A percentile compares a stretch with the other conserved stretches of the same genome.
Conservation (phyloP, 2,888 invertebrate species). For the Phalera bucephala region DNA sequence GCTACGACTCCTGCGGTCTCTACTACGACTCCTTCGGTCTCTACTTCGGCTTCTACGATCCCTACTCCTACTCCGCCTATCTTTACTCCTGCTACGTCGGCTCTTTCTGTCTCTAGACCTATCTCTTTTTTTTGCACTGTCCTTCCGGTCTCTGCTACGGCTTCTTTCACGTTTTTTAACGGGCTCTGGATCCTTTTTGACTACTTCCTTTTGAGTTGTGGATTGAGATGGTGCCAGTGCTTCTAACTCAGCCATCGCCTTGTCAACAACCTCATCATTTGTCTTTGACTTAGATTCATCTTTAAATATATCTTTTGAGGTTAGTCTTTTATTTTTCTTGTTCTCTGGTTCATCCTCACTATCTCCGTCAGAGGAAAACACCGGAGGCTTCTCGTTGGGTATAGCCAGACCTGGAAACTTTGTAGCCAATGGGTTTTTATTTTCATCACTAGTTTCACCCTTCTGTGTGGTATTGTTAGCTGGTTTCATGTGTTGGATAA, state of each 20-base stretch:
- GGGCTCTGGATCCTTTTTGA: slow-evolving; percentile 41
- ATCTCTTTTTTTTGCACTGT: slow-evolving; percentile 45
- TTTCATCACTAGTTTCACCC: slow-evolving; percentile 33
- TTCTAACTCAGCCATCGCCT: slow-evolving; percentile 93
- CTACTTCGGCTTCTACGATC: slow-evolving; percentile 30
- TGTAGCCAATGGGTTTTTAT: slow-evolving; percentile 82
- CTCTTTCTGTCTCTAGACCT: slow-evolving; percentile 45
- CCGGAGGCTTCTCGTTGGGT: slow-evolving; percentile 86
- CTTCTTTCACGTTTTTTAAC: slow-evolving; percentile 47
- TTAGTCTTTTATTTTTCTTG: slow-evolving; percentile 47
- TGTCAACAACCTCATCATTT: slow-evolving; percentile 85
- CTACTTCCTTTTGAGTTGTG: slow-evolving; percentile 32
- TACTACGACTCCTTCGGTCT: slow-evolving; percentile 39
- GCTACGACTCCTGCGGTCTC: slow-evolving; percentile 44
- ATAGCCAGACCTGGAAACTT: slow-evolving; percentile 93
- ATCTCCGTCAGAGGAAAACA: slow-evolving; percentile 64
- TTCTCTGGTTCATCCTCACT: slow-evolving; percentile 57
- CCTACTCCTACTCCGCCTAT: slow-evolving; percentile 13
- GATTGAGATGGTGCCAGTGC: slow-evolving; percentile 89
- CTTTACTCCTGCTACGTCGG: slow-evolving; percentile 23
- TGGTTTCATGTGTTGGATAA: slow-evolving; percentile 97
- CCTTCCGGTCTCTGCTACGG: slow-evolving; percentile 45
- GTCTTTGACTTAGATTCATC: slow-evolving; percentile 52
- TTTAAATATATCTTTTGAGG: slow-evolving; percentile 72
- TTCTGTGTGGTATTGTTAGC: slow-evolving; percentile 48